Evolutionary conservation across 2,888 invertebrate genomes (phyloP).

Genomic region (Idaea biselata): DNA sequence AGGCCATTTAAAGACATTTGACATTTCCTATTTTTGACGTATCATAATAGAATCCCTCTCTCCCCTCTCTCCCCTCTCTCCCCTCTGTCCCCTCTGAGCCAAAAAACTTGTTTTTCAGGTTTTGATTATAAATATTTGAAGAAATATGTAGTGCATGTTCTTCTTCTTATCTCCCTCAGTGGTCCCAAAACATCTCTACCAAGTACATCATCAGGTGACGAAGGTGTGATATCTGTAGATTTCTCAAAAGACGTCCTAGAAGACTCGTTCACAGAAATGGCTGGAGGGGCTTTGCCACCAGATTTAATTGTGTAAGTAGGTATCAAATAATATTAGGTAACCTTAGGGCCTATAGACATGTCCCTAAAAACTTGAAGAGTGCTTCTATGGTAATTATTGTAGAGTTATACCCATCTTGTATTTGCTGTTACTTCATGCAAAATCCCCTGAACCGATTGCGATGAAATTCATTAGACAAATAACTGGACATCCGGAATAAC

Average conservation of each 20-base stretch:
- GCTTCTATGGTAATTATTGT: no score
- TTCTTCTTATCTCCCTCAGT: not conserved
- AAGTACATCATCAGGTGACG: constrained; percentile 36
- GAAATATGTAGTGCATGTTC: no score
- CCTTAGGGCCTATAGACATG: not conserved
- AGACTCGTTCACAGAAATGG: constrained; percentile 61
- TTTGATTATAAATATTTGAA: not conserved
- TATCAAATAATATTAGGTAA: not conserved
- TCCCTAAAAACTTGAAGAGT: not conserved
- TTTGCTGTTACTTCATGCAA: no score
- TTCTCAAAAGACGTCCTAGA: constrained; percentile 54
- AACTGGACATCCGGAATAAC: no score
- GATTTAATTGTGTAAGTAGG: constrained; percentile 58
- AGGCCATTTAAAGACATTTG: no score
- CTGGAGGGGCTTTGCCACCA: constrained; percentile 52
- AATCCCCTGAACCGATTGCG: no score
- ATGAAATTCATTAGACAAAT: no score
- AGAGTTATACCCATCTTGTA: no score
- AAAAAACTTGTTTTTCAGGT: not conserved
- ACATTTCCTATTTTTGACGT: no score
- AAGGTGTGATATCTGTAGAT: constrained; percentile 58
- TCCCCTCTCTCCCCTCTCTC: no score
- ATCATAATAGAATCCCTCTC: no score
- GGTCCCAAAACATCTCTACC: not conserved
- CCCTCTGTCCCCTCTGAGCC: not conserved